Evolutionary conservation across 1,140 invertebrate genomes (phyloP), one percentile per base, ranked within the genome.

Genomic region (Atta texana): DNA sequence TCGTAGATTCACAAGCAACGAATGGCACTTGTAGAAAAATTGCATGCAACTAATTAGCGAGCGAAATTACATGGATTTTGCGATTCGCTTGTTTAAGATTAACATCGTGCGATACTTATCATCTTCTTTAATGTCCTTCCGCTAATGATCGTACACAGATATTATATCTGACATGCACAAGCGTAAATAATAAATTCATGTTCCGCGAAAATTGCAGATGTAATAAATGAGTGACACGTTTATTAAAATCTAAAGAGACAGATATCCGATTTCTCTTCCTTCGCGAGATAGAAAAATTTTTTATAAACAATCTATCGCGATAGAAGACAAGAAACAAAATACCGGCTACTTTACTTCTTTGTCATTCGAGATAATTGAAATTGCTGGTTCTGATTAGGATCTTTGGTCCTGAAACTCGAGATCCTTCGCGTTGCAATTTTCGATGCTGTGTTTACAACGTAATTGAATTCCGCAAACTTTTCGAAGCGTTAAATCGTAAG

Each of bases 11-110:
- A 39, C 12, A 18, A 14, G 24, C n/a, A 76, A 76, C 31, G 71
- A 66, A 63, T 28, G 75, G 55, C 31, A 77, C 10, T 59, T 53
- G 24, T 39, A 63, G 44, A 31, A 49, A 55, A 49, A 49, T 68
- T 34, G 61, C 44, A n/a, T 59, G 57, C 75, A 2, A 80, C n/a
- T 80, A 68, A 68, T 55, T 80, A 53, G 31, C 77, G 14, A 51
- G 44, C 28, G 44, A 31, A 10, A 53, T 44, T 51, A 28, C 44
- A 6, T 4, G 18, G 16, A 63, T 77, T 64, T 31, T 59, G 59
- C 57, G 39, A 63, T 77, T 28, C 31, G 53, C 53, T 24, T 21
- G 16, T 51, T 66, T 31, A 31, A 24, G 21, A 16, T 10, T 64
- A 44, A 59, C 55, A 28, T 53, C 31, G 24, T 14, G n/a, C 59